Evolutionary conservation across 2,113 vertebrate genomes (phyloP).

Genomic region (Carollia perspicillata): DNA sequence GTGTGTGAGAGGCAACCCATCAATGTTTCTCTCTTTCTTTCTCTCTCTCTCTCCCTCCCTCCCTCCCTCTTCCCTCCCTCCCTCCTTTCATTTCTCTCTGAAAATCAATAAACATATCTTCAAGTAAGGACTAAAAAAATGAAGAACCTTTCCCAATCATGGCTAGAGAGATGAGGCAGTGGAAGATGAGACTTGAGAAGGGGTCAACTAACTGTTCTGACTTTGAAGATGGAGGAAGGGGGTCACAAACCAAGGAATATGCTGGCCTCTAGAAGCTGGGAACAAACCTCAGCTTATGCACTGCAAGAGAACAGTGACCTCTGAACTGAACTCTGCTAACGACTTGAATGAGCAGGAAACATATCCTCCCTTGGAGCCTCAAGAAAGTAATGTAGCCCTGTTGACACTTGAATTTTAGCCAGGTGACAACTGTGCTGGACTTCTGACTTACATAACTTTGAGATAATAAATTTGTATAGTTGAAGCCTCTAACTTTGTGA

Average conservation of each 20-base stretch:
- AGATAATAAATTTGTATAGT: not conserved
- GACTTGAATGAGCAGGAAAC: conserved; percentile 11
- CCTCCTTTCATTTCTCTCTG: too few relatives aligned
- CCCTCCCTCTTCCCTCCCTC: too few relatives aligned
- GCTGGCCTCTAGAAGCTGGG: not conserved
- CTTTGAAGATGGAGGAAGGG: conserved; percentile 5
- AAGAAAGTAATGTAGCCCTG: not conserved
- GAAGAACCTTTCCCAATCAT: not conserved
- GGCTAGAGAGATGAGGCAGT: not conserved
- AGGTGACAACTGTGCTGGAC: not conserved
- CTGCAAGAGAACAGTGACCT: conserved; percentile 9
- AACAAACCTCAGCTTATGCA: not conserved
- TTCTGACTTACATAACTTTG: conserved; percentile 14
- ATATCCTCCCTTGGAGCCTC: not conserved
- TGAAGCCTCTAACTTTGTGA: conserved; percentile 9
- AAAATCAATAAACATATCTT: not conserved
- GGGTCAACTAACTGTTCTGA: not conserved
- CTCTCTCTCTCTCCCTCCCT: too few relatives aligned
- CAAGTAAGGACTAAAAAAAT: not conserved
- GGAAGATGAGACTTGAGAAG: not conserved
- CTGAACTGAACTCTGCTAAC: conserved; percentile 32
- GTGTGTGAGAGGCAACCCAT: too few relatives aligned
- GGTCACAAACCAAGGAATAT: not conserved
- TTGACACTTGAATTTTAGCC: not conserved
- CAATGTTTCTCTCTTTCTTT: too few relatives aligned